Conservation (phyloP, 2,888 invertebrate genomes). For the Hybos culiciformis region DNA sequence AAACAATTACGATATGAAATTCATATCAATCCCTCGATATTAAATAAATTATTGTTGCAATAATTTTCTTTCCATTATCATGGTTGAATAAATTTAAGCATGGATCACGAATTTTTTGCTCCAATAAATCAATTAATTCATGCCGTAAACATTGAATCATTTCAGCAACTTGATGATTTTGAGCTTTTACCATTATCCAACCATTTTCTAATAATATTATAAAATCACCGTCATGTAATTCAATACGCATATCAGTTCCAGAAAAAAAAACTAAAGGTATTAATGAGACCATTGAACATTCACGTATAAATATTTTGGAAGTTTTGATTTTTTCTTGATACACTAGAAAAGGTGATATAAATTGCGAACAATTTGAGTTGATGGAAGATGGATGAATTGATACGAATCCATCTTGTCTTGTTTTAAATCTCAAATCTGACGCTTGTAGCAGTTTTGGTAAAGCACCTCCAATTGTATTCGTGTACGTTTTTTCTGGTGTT, state of each 20-base stretch:
- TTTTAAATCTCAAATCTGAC: constrained; percentile 59
- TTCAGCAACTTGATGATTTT: constrained; percentile 66
- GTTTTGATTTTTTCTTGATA: constrained; percentile 77
- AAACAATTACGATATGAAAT: background rate
- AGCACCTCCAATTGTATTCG: constrained; percentile 58
- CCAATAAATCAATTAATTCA: constrained; percentile 61
- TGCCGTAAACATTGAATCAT: constrained; percentile 63
- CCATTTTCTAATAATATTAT: constrained; percentile 63
- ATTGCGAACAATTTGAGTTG: constrained; percentile 50
- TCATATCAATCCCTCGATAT: constrained; percentile 41
- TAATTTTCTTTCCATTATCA: constrained; percentile 60
- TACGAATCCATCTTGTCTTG: constrained; percentile 59
- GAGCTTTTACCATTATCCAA: constrained; percentile 69
- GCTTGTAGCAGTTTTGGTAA: constrained; percentile 56
- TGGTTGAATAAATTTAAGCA: constrained; percentile 58
- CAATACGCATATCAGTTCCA: constrained; percentile 60
- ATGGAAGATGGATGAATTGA: constrained; percentile 65
- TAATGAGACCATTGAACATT: constrained; percentile 67
- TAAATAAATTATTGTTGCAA: constrained; percentile 59
- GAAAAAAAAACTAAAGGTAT: constrained; percentile 56
- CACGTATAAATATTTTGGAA: constrained; percentile 61
- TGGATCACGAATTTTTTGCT: constrained; percentile 74
- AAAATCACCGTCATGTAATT: constrained; percentile 57
- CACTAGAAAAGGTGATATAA: constrained; percentile 60
- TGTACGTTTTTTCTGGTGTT: constrained; percentile 64